A percentile compares a stretch with the other conserved stretches of the same genome.
Conservation (phyloP, 2,113 vertebrate genomes). For the Entosphenus tridentatus region DNA sequence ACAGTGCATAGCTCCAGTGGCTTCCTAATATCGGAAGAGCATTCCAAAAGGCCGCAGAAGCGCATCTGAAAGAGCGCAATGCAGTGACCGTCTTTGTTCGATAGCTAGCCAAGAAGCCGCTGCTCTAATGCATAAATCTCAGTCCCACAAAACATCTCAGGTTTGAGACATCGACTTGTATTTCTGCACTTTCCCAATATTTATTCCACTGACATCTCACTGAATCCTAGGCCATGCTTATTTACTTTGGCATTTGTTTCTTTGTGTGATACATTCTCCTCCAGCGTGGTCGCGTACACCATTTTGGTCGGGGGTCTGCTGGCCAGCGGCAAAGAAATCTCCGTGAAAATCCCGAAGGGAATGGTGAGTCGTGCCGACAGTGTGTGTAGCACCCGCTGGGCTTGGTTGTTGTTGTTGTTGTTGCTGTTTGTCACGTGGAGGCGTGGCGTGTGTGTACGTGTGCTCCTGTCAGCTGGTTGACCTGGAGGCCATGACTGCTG, state of each 20-base stretch:
- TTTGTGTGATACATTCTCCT: neutral
- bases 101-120: too few relatives aligned
- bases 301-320: slow-evolving; percentile 85
- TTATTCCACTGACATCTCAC: neutral
- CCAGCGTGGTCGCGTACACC: slow-evolving; percentile 75
- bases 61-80: too few relatives aligned
- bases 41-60: too few relatives aligned
- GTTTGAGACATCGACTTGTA: too few relatives aligned
- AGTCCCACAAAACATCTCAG: too few relatives aligned
- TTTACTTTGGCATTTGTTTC: slow-evolving; percentile 7
- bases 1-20: too few relatives aligned
- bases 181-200: too few relatives aligned
- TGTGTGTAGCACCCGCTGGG: neutral
- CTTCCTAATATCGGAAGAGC: too few relatives aligned
- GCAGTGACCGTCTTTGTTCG: too few relatives aligned
- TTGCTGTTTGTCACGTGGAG: slow-evolving; percentile 1
- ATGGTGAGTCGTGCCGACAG: slow-evolving; percentile 31
- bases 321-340: slow-evolving; percentile 84
- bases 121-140: too few relatives aligned
- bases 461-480: slow-evolving; percentile 46
- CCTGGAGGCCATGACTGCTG: slow-evolving; percentile 89
- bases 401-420: neutral
- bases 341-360: slow-evolving; percentile 76
- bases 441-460: slow-evolving; percentile 1
- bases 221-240: neutral